Base-by-base conservation (phyloP, 2,888 invertebrate species). In the Lepidocyrtinus sp. region DNA sequence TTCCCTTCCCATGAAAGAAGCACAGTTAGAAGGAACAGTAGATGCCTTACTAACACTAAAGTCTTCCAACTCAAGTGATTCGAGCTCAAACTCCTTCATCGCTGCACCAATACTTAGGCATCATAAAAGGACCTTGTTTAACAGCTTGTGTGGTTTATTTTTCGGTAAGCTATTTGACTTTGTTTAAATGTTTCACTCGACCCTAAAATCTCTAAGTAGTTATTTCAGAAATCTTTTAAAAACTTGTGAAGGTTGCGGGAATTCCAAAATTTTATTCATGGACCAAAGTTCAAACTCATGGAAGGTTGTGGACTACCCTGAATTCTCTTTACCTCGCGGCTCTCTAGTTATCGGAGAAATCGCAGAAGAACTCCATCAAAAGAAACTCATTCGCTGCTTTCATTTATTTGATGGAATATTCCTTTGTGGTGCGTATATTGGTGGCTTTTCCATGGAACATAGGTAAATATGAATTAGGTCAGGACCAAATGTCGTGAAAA, bases 401-500 rank as follows among this genome's bases (percentile, higher is more conserved):
- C 71, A 77, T 46, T 2, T 77, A 15, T 72, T 77, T 45, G 77
- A 77, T 22, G 77, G 19, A 0, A 1, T 67, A 2, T 77, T 65
- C 67, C 12, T 77, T 0, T 15, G 19, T 7, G 65, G 61, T 15
- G 17, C 12, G 19, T 77, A 67, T 62, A 67, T 77, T 3, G 77
- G 65, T n/a, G 36, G 17, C n/a, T 26, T 5, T 0, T 15, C 63
- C 21, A 71, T 26, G 24, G 24, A 50, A 17, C 27, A 21, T 46
- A 27, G 75, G 68, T 75, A 75, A 25, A 46, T 62, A 46, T 5
- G 17, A n/a, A 2, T 50, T 15, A n/a, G 21, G 19, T 67, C 5
- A 21, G 15, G 15, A 22, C 17, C 2, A 19, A 24, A 15, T n/a
- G n/a, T n/a, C 15, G 22, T 15, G 17, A 1, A 12, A 36, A n/a